These are phyloP conservation scores for Aeoliscus strigatus DNA, from an alignment of 2,797 vertebrate genomes.

Conservation along the genomic window DNA sequence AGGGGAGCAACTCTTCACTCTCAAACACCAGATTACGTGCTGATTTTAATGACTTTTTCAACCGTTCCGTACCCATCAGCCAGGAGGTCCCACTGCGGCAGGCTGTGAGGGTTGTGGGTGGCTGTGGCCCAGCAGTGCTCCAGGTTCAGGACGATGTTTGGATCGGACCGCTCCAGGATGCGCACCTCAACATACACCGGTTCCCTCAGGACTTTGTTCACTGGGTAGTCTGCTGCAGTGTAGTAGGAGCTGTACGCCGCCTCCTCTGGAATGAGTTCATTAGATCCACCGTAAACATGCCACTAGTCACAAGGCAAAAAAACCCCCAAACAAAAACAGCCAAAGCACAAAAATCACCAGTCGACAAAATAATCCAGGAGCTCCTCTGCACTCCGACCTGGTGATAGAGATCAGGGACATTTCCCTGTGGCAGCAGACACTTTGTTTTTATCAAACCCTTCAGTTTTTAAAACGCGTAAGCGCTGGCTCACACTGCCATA, in stretches of 20 bases:
- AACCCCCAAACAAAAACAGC: too few species aligned
- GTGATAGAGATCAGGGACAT: too few species aligned
- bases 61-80: slow-evolving; percentile 59
- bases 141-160: slow-evolving; percentile 64
- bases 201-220: slow-evolving; percentile 66
- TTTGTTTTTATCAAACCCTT: too few species aligned
- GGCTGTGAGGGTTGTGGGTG: slow-evolving; percentile 35
- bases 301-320: too few species aligned
- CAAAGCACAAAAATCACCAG: too few species aligned
- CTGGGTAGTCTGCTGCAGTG: slow-evolving; percentile 61
- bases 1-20: fast-evolving
- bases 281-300: too few species aligned
- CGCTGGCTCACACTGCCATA: too few species aligned
- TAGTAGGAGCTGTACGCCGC: slow-evolving; percentile 66
- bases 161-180: slow-evolving; percentile 61
- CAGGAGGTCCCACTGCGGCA: slow-evolving; percentile 74
- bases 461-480: too few species aligned
- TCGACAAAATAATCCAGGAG: too few species aligned
- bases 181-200: slow-evolving; percentile 65
- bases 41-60: neutral
- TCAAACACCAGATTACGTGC: neutral
- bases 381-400: too few species aligned
- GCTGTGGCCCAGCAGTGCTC: slow-evolving; percentile 75
- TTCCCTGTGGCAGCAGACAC: too few species aligned
- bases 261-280: slow-evolving; percentile 48